Percentiles rank a stretch among this genome's conserved stretches.
These are phyloP conservation scores for Coecobrya sp. DNA, from an alignment of 2,888 invertebrate genomes.

Conservation along the genomic window DNA sequence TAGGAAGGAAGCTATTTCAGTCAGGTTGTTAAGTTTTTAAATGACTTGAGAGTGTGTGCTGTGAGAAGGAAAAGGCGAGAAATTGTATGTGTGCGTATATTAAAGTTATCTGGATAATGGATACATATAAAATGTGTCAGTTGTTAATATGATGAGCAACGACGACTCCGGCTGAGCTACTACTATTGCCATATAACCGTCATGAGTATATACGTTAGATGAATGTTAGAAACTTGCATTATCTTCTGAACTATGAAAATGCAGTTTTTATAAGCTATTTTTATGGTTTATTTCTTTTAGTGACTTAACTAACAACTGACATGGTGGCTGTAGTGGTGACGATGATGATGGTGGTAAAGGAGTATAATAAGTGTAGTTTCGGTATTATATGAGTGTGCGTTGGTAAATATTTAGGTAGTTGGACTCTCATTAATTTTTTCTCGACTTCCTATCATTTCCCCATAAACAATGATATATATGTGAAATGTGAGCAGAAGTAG, in stretches of 20 bases:
- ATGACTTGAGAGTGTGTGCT: conserved; percentile 63
- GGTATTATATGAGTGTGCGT: not conserved
- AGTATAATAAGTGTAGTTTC: not conserved
- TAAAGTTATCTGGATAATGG: conserved; percentile 51
- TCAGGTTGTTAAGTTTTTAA: conserved; percentile 59
- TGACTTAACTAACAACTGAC: conserved; percentile 55
- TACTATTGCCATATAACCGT: not conserved
- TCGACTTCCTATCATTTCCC: conserved; percentile 74
- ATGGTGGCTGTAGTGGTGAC: conserved; percentile 45
- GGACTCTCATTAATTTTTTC: conserved; percentile 36
- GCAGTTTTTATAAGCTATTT: conserved; percentile 79
- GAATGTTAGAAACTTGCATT: conserved; percentile 72
- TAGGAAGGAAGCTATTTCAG: conserved; percentile 60
- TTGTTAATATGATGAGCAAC: conserved; percentile 71
- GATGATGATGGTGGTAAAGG: conserved; percentile 11
- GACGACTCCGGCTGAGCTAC: conserved; percentile 14
- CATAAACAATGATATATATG: conserved; percentile 8
- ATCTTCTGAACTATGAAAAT: conserved; percentile 77
- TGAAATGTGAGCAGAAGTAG: not conserved
- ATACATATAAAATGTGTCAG: conserved; percentile 78
- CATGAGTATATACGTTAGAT: not conserved
- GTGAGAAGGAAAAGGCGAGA: conserved; percentile 58
- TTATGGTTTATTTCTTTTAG: conserved; percentile 79
- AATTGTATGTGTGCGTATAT: conserved; percentile 55
- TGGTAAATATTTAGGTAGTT: conserved; percentile 23